Evolutionary conservation across 2,888 invertebrate genomes (phyloP), one percentile per base, ranked within the genome.

Genomic region (Gari tellinella): DNA sequence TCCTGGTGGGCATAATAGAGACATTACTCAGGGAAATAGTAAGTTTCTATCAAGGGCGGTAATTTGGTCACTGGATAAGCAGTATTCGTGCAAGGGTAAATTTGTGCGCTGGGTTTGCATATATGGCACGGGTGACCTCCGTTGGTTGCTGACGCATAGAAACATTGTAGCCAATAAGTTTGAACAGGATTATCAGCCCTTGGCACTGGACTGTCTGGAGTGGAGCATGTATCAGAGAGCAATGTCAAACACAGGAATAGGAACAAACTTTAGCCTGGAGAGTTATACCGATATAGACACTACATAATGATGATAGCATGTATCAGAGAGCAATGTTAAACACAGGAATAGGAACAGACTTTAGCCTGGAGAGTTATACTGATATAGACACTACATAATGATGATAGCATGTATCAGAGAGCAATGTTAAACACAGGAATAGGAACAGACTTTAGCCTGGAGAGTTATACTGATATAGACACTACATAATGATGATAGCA

Each of bases 161-260:
- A 86, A 90, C 55, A 70, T 91, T 31, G 83, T 91, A 60, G 91
- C 88, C 7, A 92, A 92, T 70, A 89, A 89, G 49, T 79, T 89
- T 52, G 78, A 89, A 62, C 60, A 81, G 25, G 63, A 83, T 40
- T 73, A 67, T 56, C 81, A 88, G 55, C 79, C 82, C 12, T 53
- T 80, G 2, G 84, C 84, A 10, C 75, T 83, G 49, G 74, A 79
- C 37, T 89, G 88, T 62, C 48, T 83, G 17, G 81, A 83, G 52
- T 72, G 72, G 31, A 53, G 56, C 23, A 63, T 81, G 51, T 69
- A 80, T 23, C 60, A 60, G 25, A 55, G 73, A 26, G 66, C 72
- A 8, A 15, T 68, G 12, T 43, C 52, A 12, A 37, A 12, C 45
- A 25, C 23, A 10, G 45, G 41, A 15, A 41, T 23, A 15, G 14